These are phyloP conservation scores for Microcebus murinus DNA, from an alignment of 2,113 vertebrate species.

Conservation along the genomic window DNA sequence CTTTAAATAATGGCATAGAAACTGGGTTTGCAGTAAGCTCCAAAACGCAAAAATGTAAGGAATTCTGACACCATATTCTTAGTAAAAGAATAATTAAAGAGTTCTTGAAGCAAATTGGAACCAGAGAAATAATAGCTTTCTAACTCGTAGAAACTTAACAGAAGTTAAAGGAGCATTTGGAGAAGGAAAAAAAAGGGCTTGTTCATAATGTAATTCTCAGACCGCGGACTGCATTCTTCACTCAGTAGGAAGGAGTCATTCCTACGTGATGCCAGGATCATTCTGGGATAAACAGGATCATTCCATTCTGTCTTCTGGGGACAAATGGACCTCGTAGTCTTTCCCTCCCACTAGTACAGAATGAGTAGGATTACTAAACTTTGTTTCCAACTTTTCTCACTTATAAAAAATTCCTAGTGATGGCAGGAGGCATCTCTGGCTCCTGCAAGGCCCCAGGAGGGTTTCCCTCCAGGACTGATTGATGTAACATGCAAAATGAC, in stretches of 20 bases:
- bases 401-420: background rate
- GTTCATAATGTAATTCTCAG: background rate
- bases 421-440: background rate
- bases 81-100: background rate
- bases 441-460: background rate
- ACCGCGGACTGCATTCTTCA: background rate
- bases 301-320: background rate
- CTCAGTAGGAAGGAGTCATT: background rate
- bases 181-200: background rate
- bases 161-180: background rate
- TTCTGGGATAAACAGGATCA: background rate
- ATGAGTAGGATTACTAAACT: background rate
- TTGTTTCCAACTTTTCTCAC: background rate
- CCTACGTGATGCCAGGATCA: background rate
- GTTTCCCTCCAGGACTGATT: slow-evolving; percentile 17
- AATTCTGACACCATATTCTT: background rate
- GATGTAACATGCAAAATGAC: background rate
- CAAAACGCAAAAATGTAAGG: background rate
- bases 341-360: background rate
- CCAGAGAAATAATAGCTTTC: background rate
- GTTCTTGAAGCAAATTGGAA: background rate
- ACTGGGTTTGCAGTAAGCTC: background rate
- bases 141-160: background rate
- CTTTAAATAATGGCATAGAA: background rate
- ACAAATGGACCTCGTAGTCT: background rate